These are phyloP conservation scores for Halcyon malimbica DNA, from an alignment of 2,113 vertebrate species.

Conservation along the genomic window DNA sequence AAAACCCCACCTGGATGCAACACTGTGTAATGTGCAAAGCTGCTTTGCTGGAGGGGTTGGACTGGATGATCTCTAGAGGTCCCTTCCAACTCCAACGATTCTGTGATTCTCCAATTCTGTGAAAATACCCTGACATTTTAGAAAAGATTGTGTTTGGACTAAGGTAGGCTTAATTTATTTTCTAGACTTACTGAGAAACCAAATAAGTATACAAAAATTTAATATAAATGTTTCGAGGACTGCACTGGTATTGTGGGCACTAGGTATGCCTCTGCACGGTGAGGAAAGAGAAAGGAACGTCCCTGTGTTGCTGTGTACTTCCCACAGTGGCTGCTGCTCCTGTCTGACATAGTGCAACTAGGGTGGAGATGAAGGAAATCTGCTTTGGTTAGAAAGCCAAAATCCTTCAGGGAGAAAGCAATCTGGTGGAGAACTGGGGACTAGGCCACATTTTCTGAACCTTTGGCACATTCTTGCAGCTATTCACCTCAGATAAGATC, in stretches of 20 bases:
- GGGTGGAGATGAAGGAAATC: not conserved
- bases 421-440: not conserved
- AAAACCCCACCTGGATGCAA: no score
- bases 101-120: no score
- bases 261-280: not conserved
- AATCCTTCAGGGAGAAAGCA: not conserved
- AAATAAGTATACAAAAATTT: not conserved
- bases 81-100: no score
- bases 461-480: not conserved
- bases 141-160: not conserved
- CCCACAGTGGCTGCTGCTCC: not conserved
- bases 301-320: not conserved
- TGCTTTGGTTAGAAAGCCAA: not conserved
- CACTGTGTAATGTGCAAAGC: no score
- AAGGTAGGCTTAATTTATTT: not conserved
- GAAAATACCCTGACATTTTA: not conserved
- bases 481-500: not conserved
- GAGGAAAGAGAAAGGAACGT: not conserved
- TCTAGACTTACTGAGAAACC: not conserved
- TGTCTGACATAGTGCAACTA: not conserved
- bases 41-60: no score
- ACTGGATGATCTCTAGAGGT: no score
- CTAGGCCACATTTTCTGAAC: not conserved
- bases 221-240: not conserved
- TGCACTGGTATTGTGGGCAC: not conserved